These are phyloP conservation scores for Sebastes baramenuke DNA, from an alignment of 2,797 vertebrate species.

Conservation along the genomic window DNA sequence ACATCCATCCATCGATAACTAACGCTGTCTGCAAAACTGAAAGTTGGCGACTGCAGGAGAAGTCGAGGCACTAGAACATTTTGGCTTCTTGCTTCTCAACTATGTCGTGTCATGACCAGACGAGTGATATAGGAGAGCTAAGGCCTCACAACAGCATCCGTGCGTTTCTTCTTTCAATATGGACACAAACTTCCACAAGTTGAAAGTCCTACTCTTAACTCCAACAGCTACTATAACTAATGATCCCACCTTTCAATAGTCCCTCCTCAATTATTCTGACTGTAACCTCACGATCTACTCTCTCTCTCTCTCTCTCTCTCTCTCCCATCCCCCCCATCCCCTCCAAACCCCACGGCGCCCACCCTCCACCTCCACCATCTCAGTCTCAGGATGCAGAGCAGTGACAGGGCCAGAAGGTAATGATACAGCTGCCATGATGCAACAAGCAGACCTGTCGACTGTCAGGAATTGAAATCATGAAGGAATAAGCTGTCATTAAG, in stretches of 20 bases:
- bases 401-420: slow-evolving; percentile 97
- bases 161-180: slow-evolving; percentile 13
- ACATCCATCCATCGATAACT: not conserved
- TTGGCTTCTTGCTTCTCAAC: not conserved
- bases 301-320: not conserved
- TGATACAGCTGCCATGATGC: slow-evolving; percentile 95
- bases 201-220: slow-evolving; percentile 36
- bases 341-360: slow-evolving; percentile 51
- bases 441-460: slow-evolving; percentile 95
- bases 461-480: slow-evolving; percentile 96
- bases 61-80: not conserved
- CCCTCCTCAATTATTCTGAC: slow-evolving; percentile 59
- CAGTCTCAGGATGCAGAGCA: slow-evolving; percentile 80
- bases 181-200: slow-evolving; percentile 37
- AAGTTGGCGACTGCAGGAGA: not conserved
- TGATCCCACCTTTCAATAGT: slow-evolving; percentile 71
- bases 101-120: not conserved
- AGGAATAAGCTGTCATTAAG: slow-evolving; percentile 97
- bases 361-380: slow-evolving; percentile 74
- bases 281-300: slow-evolving; percentile 48
- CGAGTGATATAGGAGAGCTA: not conserved
- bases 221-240: slow-evolving; percentile 55
- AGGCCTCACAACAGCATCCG: not conserved
- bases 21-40: not conserved
- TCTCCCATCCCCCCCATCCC: not conserved